Conservation (phyloP, 2,888 invertebrate species). For the Dynastes grantii region DNA sequence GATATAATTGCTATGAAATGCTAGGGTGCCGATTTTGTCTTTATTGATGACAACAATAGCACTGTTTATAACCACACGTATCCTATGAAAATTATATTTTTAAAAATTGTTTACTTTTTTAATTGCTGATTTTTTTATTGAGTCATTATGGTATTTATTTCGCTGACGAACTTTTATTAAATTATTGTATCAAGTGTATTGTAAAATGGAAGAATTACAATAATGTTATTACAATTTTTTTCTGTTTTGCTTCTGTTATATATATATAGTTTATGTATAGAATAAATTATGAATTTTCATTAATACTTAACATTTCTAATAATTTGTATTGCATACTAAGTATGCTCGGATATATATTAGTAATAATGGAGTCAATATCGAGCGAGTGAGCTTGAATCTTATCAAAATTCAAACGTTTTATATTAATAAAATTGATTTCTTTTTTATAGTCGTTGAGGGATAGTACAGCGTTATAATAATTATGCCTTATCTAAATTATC, state of each 20-base stretch:
- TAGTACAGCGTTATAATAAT: conserved; percentile 48
- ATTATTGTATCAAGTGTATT: conserved; percentile 47
- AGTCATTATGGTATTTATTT: conserved; percentile 48
- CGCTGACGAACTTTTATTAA: conserved; percentile 45
- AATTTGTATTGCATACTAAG: conserved; percentile 53
- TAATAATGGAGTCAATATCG: conserved; percentile 52
- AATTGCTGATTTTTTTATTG: conserved; percentile 48
- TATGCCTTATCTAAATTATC: conserved; percentile 48
- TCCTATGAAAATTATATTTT: conserved; percentile 48
- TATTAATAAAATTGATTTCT: conserved; percentile 32
- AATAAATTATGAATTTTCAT: conserved; percentile 51
- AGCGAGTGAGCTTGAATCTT: conserved; percentile 35
- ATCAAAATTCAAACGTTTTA: conserved; percentile 29
- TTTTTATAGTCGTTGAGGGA: conserved; percentile 45
- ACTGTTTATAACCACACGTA: conserved; percentile 49
- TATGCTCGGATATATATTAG: conserved; percentile 51
- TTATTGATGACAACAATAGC: conserved; percentile 40
- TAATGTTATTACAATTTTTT: conserved; percentile 48
- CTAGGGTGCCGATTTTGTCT: conserved; percentile 50
- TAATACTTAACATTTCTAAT: conserved; percentile 48
- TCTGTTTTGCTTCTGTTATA: conserved; percentile 46
- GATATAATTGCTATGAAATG: conserved; percentile 49
- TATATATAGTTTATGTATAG: conserved; percentile 48
- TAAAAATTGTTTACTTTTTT: conserved; percentile 45
- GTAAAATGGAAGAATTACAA: conserved; percentile 47